phyloP scores from a whole-genome alignment of 2,113 vertebrate species.

The Brachyistius frenatus region DNA sequence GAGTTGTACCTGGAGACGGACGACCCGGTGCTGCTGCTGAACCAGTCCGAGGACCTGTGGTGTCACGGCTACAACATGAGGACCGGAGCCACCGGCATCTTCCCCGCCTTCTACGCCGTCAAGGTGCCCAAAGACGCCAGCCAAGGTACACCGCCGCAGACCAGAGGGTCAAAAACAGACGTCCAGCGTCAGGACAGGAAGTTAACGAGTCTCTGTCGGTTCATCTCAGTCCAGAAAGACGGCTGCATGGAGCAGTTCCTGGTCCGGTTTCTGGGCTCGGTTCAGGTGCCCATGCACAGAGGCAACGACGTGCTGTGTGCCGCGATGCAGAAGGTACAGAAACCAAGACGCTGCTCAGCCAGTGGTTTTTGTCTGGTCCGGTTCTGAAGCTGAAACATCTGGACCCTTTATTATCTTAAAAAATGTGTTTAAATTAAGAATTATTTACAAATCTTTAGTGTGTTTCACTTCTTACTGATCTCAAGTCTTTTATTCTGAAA shows the following conservation, averaged over 20 bases:
- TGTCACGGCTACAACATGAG: slow-evolving; percentile 98
- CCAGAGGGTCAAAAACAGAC: background rate
- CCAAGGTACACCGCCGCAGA: slow-evolving; percentile 61
- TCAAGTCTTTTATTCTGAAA: too few species aligned
- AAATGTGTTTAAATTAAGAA: too few species aligned
- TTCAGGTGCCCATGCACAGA: slow-evolving; percentile 94
- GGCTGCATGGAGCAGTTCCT: slow-evolving; percentile 90
- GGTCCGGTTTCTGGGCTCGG: slow-evolving; percentile 94
- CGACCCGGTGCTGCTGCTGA: slow-evolving; percentile 91
- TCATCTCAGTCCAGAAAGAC: slow-evolving; percentile 80
- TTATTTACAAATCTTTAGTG: too few species aligned
- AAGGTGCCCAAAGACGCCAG: slow-evolving; percentile 80
- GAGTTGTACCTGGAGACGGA: slow-evolving; percentile 94
- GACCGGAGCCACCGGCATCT: slow-evolving; percentile 92
- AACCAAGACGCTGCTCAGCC: background rate
- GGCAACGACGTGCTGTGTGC: slow-evolving; percentile 94
- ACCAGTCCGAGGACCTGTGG: slow-evolving; percentile 94
- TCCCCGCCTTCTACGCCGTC: slow-evolving; percentile 94
- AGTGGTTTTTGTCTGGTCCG: too few species aligned
- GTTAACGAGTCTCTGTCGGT: background rate
- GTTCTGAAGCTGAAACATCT: too few species aligned
- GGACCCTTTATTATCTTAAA: too few species aligned
- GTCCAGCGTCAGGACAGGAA: background rate
- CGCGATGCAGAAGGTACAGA: slow-evolving; percentile 95
- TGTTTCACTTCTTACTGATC: too few species aligned